Evolutionary conservation across 2,888 invertebrate species (phyloP).

Genomic region (Hyposoter dolosus): DNA sequence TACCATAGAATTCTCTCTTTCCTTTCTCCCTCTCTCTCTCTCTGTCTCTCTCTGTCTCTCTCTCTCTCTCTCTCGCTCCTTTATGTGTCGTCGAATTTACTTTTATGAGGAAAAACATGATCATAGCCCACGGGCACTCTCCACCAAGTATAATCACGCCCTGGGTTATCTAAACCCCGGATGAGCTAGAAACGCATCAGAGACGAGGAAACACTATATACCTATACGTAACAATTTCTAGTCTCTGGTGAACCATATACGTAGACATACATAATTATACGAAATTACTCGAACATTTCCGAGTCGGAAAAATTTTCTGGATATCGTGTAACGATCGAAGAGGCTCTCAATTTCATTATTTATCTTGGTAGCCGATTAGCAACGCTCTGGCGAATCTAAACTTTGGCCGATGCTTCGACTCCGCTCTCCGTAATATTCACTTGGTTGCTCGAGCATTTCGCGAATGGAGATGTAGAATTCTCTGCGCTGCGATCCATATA

Average conservation of each 20-base stretch:
- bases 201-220: slow-evolving; percentile 15
- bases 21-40: background rate
- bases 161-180: slow-evolving; percentile 60
- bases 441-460: slow-evolving; percentile 58
- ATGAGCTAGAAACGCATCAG: slow-evolving; percentile 41
- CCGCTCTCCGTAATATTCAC: slow-evolving; percentile 51
- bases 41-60: background rate
- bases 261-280: slow-evolving; percentile 28
- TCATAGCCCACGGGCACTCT: slow-evolving; percentile 64
- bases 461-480: slow-evolving; percentile 51
- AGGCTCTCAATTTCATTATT: slow-evolving; percentile 43
- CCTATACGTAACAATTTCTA: background rate
- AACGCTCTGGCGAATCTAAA: slow-evolving; percentile 59
- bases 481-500: slow-evolving; percentile 36
- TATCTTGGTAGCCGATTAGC: slow-evolving; percentile 62
- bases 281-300: slow-evolving; percentile 56
- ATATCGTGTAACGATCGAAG: slow-evolving; percentile 62
- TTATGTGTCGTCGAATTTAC: slow-evolving; percentile 47
- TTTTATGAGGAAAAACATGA: slow-evolving; percentile 67
- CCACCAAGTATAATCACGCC: slow-evolving; percentile 65
- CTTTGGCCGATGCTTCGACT: slow-evolving; percentile 61
- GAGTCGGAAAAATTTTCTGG: slow-evolving; percentile 60
- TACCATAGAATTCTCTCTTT: slow-evolving; percentile 18
- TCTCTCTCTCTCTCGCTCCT: background rate
- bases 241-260: background rate